These are phyloP conservation scores for Megamerina dolium DNA, from an alignment of 2,888 invertebrate species.

Conservation along the genomic window DNA sequence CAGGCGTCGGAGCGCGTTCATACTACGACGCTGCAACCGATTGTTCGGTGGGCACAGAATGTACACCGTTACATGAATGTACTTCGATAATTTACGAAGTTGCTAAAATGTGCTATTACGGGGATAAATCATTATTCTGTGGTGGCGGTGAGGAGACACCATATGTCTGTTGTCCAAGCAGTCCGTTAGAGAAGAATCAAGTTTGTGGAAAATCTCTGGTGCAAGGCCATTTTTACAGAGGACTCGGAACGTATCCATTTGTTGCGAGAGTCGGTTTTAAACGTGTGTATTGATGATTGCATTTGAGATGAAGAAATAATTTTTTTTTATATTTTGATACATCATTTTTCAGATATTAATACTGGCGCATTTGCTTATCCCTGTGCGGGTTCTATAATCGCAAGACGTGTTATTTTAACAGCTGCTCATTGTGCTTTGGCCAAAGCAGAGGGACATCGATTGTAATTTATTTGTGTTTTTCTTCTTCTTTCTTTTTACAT, in stretches of 20 bases:
- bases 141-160: conserved; percentile 47
- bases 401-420: conserved; percentile 59
- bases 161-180: conserved; percentile 48
- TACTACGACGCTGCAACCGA: conserved; percentile 36
- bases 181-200: conserved; percentile 48
- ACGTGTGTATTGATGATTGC: conserved; percentile 60
- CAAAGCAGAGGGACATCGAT: conserved; percentile 66
- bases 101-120: conserved; percentile 46
- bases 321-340: no score
- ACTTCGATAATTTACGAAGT: conserved; percentile 46
- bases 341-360: conserved; percentile 55
- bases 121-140: conserved; percentile 47
- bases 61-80: conserved; percentile 47
- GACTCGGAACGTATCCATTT: conserved; percentile 71
- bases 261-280: conserved; percentile 70
- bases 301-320: no score
- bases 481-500: background rate
- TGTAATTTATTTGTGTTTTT: conserved; percentile 56
- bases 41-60: conserved; percentile 43
- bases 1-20: conserved; percentile 24
- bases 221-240: conserved; percentile 59
- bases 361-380: conserved; percentile 67
- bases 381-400: conserved; percentile 69
- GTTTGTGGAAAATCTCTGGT: conserved; percentile 63
- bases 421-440: conserved; percentile 76